Conservation (phyloP, 23 tunicate genomes). For the Phallusia fumigata region DNA sequence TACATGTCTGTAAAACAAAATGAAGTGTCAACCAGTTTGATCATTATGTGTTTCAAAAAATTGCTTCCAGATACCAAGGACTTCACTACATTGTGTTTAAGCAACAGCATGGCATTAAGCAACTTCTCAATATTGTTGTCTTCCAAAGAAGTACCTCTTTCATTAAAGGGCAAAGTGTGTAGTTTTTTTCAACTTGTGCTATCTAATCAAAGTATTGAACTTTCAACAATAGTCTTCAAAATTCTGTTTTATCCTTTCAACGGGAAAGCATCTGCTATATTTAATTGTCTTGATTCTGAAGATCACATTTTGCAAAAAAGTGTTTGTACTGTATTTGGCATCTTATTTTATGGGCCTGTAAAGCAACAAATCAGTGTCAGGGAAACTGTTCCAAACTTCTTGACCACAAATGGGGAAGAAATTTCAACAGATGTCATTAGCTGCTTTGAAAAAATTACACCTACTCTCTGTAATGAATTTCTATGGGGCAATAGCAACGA, state of each 20-base stretch:
- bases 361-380: background rate
- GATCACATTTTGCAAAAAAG: background rate
- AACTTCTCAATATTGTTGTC: background rate
- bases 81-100: background rate
- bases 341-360: background rate
- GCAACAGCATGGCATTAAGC: background rate
- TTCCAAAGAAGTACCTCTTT: background rate
- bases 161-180: background rate
- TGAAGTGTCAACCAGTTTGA: background rate
- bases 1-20: background rate
- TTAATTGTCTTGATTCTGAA: background rate
- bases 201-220: background rate
- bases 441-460: background rate
- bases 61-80: background rate
- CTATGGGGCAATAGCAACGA: conserved; percentile 6
- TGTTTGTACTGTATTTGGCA: background rate
- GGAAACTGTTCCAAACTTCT: background rate
- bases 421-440: background rate
- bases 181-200: background rate
- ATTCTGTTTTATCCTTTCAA: background rate
- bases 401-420: background rate
- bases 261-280: background rate
- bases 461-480: conserved; percentile 14
- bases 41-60: background rate
- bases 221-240: background rate